These are phyloP conservation scores for Diabrotica undecimpunctata DNA, from an alignment of 1,140 invertebrate species.

Conservation along the genomic window DNA sequence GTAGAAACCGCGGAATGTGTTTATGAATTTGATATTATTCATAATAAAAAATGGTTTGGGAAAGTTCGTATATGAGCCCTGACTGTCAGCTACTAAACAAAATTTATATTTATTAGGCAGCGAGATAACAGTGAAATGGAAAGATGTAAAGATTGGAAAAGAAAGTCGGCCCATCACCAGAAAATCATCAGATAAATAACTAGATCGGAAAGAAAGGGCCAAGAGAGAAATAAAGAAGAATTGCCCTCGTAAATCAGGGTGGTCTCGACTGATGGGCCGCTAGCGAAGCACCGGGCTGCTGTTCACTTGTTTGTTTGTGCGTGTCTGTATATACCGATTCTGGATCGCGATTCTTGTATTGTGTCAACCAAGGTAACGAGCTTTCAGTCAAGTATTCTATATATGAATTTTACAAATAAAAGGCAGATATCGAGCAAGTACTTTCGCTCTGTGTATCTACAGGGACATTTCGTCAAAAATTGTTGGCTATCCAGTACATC, in stretches of 20 bases:
- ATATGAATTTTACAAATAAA: too few relatives aligned
- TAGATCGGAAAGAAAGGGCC: slow-evolving; percentile 39
- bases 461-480: too few relatives aligned
- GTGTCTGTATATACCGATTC: background rate
- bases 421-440: too few relatives aligned
- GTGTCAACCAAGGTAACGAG: too few relatives aligned
- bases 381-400: too few relatives aligned
- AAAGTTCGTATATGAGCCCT: slow-evolving; percentile 6
- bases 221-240: slow-evolving; percentile 46
- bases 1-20: background rate
- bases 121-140: slow-evolving; percentile 13
- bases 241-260: slow-evolving; percentile 41
- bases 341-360: slow-evolving; percentile 1
- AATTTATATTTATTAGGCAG: slow-evolving; percentile 16
- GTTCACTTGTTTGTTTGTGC: slow-evolving; percentile 14
- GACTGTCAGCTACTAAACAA: background rate
- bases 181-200: slow-evolving; percentile 44
- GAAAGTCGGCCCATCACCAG: slow-evolving; percentile 24
- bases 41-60: slow-evolving; percentile 23
- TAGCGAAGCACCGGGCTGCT: background rate
- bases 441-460: too few relatives aligned
- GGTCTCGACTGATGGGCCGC: slow-evolving; percentile 18
- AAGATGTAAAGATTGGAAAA: slow-evolving; percentile 16
- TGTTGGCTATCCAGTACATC: too few relatives aligned
- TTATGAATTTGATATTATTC: slow-evolving; percentile 10